phyloP scores from a whole-genome alignment of 2,888 invertebrate genomes.

The Oligia latruncula region DNA sequence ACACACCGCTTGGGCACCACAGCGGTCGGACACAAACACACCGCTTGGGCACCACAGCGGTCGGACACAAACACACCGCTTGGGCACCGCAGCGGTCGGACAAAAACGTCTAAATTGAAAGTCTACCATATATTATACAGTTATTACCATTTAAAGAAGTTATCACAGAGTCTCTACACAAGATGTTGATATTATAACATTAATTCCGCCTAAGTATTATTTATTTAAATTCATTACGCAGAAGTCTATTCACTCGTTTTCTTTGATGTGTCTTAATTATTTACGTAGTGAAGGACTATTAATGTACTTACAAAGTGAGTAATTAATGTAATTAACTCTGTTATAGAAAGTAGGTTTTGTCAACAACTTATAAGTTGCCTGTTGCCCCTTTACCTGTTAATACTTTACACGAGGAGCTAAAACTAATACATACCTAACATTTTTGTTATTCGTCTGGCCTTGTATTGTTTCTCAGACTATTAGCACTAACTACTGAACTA shows the following conservation, averaged over 20 bases:
- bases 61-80: too few relatives aligned
- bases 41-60: too few relatives aligned
- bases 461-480: background rate
- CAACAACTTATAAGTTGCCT: slow-evolving; percentile 11
- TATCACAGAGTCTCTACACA: background rate
- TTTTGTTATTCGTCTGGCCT: background rate
- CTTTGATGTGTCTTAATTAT: background rate
- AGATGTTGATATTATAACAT: background rate
- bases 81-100: too few relatives aligned
- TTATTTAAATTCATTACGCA: background rate
- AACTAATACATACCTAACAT: background rate
- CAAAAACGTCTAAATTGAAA: too few relatives aligned
- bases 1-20: too few relatives aligned
- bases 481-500: background rate
- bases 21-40: too few relatives aligned
- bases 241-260: background rate
- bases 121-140: background rate
- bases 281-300: slow-evolving; percentile 15
- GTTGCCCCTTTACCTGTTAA: background rate
- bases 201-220: background rate
- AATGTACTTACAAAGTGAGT: slow-evolving; percentile 23
- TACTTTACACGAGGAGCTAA: background rate
- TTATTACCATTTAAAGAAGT: background rate
- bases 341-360: slow-evolving; percentile 21
- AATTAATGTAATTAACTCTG: slow-evolving; percentile 51